Evolutionary conservation across 2,113 vertebrate genomes (phyloP).

Genomic region (Engystomops pustulosus): DNA sequence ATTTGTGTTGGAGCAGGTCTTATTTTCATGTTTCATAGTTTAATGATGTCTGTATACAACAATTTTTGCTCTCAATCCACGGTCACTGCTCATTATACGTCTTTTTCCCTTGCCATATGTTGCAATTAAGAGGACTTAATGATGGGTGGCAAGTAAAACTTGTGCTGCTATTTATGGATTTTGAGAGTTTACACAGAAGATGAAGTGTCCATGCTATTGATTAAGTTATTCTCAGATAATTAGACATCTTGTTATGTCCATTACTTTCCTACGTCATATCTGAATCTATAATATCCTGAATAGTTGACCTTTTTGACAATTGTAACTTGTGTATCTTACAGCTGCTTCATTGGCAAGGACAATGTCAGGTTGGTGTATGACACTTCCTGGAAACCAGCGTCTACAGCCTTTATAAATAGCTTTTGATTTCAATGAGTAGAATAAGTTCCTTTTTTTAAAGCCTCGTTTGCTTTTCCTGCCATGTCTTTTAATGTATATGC

Average conservation of each 20-base stretch:
- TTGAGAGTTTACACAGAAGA: slow-evolving; percentile 18
- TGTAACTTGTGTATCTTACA: background rate
- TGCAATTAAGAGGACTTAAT: slow-evolving; percentile 30
- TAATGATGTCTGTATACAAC: background rate
- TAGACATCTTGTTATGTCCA: slow-evolving; percentile 11
- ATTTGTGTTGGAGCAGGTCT: background rate
- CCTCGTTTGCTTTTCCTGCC: too few species aligned
- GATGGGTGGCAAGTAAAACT: background rate
- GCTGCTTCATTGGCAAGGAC: background rate
- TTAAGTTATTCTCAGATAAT: slow-evolving; percentile 33
- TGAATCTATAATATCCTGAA: slow-evolving; percentile 1
- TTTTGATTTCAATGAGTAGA: background rate
- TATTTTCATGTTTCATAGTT: background rate
- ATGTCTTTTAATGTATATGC: too few species aligned
- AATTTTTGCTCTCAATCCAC: background rate
- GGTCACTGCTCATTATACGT: slow-evolving; percentile 34
- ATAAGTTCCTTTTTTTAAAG: too few species aligned
- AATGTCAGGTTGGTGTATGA: background rate
- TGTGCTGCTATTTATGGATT: slow-evolving; percentile 33
- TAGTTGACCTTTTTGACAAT: background rate
- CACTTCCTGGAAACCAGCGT: background rate
- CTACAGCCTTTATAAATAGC: too few species aligned
- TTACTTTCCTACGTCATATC: slow-evolving; percentile 23
- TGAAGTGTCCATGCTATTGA: background rate
- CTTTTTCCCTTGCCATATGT: background rate